Evolutionary conservation across 2,113 vertebrate genomes (phyloP).

Genomic region (Lampris megalopsis): DNA sequence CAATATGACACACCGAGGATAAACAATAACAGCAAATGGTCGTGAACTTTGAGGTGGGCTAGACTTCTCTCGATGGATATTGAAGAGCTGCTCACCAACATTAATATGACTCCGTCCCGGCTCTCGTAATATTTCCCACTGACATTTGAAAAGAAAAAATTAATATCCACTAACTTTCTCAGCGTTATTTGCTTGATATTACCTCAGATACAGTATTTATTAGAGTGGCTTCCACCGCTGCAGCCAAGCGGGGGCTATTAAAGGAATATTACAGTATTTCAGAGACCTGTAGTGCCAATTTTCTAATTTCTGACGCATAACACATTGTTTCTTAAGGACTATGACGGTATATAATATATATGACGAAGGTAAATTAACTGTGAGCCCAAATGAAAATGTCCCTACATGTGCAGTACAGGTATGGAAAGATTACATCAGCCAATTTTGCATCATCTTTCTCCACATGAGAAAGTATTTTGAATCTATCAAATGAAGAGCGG

Average conservation of each 20-base stretch:
- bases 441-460: no score
- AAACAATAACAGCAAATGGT: constrained; percentile 77
- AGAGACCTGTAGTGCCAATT: constrained; percentile 27
- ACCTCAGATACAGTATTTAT: constrained; percentile 78
- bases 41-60: constrained; percentile 80
- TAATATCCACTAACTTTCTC: constrained; percentile 78
- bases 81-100: constrained; percentile 64
- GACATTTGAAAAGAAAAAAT: constrained; percentile 83
- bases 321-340: constrained; percentile 12
- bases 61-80: constrained; percentile 77
- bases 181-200: constrained; percentile 75
- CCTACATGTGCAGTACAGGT: neutral
- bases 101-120: constrained; percentile 71
- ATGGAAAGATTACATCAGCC: no score
- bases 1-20: constrained; percentile 71
- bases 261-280: constrained; percentile 60
- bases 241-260: constrained; percentile 68
- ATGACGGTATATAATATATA: neutral
- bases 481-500: no score
- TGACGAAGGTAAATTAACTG: neutral
- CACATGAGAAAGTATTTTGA: no score
- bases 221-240: constrained; percentile 53
- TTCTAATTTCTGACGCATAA: constrained; percentile 53
- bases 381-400: constrained; percentile 5
- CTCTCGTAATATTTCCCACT: constrained; percentile 70